A percentile compares a stretch with the other conserved stretches of the same genome.
Conservation (phyloP, 2,797 vertebrate genomes). For the Channallabes apus region DNA sequence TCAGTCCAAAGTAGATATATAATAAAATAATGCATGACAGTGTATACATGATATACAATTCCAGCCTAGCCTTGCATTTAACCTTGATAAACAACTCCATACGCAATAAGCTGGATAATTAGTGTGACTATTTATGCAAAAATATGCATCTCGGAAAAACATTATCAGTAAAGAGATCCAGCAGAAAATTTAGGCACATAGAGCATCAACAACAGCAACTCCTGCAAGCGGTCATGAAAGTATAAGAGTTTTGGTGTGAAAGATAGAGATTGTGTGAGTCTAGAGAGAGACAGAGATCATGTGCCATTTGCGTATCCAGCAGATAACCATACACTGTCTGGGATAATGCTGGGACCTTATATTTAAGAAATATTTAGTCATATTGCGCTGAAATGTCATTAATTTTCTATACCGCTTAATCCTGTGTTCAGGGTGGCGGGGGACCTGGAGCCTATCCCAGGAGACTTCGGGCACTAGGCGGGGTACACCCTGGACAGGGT, state of each 20-base stretch:
- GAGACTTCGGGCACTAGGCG: too few species aligned
- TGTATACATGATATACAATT: background rate
- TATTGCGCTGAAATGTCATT: too few species aligned
- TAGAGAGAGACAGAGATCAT: too few species aligned
- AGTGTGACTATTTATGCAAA: slow-evolving; percentile 48
- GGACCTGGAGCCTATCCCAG: too few species aligned
- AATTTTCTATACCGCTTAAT: too few species aligned
- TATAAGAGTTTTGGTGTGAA: background rate
- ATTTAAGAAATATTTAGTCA: background rate
- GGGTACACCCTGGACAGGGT: too few species aligned
- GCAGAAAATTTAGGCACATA: background rate
- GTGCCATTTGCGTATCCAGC: background rate
- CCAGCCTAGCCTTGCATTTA: slow-evolving; percentile 60
- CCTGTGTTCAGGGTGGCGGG: too few species aligned
- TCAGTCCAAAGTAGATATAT: slow-evolving; percentile 46
- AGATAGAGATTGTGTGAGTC: background rate
- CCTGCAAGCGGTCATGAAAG: background rate
- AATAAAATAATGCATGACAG: slow-evolving; percentile 12
- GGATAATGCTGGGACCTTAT: background rate
- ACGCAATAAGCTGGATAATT: slow-evolving; percentile 39
- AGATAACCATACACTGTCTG: background rate
- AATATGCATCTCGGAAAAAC: background rate
- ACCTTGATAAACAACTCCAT: slow-evolving; percentile 42
- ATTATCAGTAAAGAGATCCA: slow-evolving; percentile 11
- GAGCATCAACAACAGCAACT: background rate